Evolutionary conservation across 1,140 invertebrate genomes (phyloP).

Genomic region (Euwallacea similis): DNA sequence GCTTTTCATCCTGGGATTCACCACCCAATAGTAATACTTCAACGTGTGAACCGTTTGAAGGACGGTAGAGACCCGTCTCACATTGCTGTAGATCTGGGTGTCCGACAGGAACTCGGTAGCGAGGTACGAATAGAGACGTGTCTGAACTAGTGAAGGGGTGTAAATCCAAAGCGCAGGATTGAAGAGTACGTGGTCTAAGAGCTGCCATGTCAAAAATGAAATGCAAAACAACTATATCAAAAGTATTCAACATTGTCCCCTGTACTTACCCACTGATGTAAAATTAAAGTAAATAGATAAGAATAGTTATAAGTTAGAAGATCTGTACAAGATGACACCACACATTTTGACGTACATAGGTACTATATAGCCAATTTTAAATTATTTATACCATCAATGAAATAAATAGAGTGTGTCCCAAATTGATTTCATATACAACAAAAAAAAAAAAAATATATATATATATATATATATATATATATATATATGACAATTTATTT

Average conservation of each 20-base stretch:
- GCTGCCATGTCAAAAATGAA: conserved; percentile 83
- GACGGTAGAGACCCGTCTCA: conserved; percentile 94
- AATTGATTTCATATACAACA: too few relatives aligned
- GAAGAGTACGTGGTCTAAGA: conserved; percentile 98
- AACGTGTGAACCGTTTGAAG: conserved; percentile 97
- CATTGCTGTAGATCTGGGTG: conserved; percentile 96
- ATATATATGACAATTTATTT: too few relatives aligned
- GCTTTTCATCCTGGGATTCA: conserved; percentile 91
- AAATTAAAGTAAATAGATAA: too few relatives aligned
- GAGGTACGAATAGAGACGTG: conserved; percentile 93
- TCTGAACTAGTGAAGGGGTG: conserved; percentile 94
- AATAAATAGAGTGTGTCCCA: too few relatives aligned
- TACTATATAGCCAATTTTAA: too few relatives aligned
- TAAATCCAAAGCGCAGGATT: conserved; percentile 99
- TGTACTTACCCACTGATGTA: conserved; percentile 38
- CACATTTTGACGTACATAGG: too few relatives aligned
- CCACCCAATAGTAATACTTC: conserved; percentile 99
- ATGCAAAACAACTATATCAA: conserved; percentile 75
- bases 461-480: too few relatives aligned
- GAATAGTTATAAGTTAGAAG: too few relatives aligned
- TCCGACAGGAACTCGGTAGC: conserved; percentile 97
- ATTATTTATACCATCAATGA: too few relatives aligned
- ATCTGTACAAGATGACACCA: too few relatives aligned
- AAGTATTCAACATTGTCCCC: conserved; percentile 62
- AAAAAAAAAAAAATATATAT: too few relatives aligned